Evolutionary conservation across 2,888 invertebrate genomes (phyloP), one percentile per base, ranked within the genome.

Genomic region (Drosophila silvestris): DNA sequence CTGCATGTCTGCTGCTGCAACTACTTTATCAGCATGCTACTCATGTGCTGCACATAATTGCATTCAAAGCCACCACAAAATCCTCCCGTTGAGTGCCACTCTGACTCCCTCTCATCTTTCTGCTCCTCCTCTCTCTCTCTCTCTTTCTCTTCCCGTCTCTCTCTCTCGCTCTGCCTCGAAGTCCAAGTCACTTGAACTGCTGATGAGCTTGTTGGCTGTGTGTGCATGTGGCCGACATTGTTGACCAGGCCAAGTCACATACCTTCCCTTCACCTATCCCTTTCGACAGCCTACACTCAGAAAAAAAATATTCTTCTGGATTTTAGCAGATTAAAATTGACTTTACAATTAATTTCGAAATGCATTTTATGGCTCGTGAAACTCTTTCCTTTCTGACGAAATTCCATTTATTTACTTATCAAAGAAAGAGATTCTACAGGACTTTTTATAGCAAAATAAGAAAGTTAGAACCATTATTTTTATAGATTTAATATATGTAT

Each of bases 31-130:
- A 69, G 82, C 73, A 71, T 70, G 74, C 86, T 70, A 70, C 74
- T 74, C 81, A 70, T 82, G 81, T 82, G 83, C 84, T 90, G 86
- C 89, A 86, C 79, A 83, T 86, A 89, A 90, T 86, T 90, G 86
- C 90, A 90, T 86, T 90, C 84, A 83, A 81, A 83, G 89, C 85
- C 69, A 51, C 37, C 56, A 35, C 22, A 35, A 47, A 47, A 39
- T 22, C 67, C 51, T 51, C 53, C 30, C 32, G 30, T 32, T 32
- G 58, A 44, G 58, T 44, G 58, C n/a, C 30, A 19, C 26, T 19
- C 12, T 16, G 3, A 47, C 16, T 26, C 26, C 47, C 22, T 16
- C 16, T 47, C n/a, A n/a, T n/a, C 47, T 5, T 41, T n/a, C 10
- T 47, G 3, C 19, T 10, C 10, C 19, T 2, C 19, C n/a, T 5